Evolutionary conservation across 2,888 invertebrate species (phyloP), one percentile per base, ranked within the genome.

Genomic region (Mythimna albipuncta): DNA sequence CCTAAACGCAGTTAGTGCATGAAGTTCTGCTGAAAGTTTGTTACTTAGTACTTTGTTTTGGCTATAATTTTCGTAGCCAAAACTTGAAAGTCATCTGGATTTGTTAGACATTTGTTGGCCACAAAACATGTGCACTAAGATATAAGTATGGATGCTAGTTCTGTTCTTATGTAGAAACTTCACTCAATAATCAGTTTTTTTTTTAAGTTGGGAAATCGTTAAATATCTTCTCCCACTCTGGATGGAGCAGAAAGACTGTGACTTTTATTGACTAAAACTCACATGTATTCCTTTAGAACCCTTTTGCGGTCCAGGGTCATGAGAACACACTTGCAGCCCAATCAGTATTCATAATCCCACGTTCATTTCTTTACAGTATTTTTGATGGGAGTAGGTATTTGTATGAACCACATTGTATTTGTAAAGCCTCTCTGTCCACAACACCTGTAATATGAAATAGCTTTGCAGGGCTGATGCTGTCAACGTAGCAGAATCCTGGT

Each of bases 21-120:
- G 5, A 82, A 74, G 50, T 82, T 69, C 66, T 32, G 47, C 57
- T 32, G 2, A 63, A 80, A 83, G 67, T 83, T 80, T 64, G 57
- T 67, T 67, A 64, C 64, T 73, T 79, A 82, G 58, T 66, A 69
- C 47, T 67, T 69, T 2, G 38, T 54, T 68, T 7, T 16, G 38
- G 64, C 47, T 50, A 61, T 62, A 75, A 66, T 65, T 80, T 58
- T 64, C 35, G 35, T 59, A 35, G 32, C 13, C 41, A 32, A 68
- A 57, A 70, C 59, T 81, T 76, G 3, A 11, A 54, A 65, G 11
- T 6, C 16, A 10, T 79, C 57, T 64, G 11, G 13, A 58, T 77
- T 66, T 5, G 74, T 62, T 79, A 52, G 35, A 65, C 50, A 26
- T 73, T 55, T 57, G 26, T 65, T 61, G 11, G 41, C n/a, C 44